Base-by-base conservation (phyloP, 2,888 invertebrate species). In the Isoperla grammatica region DNA sequence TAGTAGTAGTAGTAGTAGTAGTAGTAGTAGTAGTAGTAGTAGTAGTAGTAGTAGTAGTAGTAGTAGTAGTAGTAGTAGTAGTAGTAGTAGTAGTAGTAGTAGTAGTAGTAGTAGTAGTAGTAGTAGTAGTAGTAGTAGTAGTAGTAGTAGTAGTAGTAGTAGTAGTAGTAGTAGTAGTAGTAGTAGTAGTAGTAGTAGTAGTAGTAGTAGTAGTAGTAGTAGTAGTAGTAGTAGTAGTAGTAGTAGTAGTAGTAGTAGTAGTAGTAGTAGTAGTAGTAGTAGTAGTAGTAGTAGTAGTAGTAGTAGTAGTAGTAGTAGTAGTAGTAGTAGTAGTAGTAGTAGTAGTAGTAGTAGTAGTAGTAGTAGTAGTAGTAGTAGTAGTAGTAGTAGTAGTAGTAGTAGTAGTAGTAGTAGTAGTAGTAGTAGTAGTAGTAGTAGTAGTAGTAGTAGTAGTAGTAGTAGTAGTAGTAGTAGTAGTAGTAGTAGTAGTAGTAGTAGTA, bases 331-430 rank as follows among this genome's bases (percentile, higher is more conserved):
- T 43, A 43, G 43, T 43, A 12, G 12, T 43, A 12, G 43, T 43
- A 12, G 43, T 43, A 43, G 43, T 43, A 43, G 43, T 43, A 43
- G 12, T 12, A 43, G 43, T 43, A 43, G 43, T 43, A 43, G n/a
- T 43, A n/a, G n/a, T n/a, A 11, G 39, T 12, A n/a, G 39, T 39
- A n/a, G 39, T n/a, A 39, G 37, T 45, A 11, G 39, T 13, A 29
- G 1, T 37, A 43, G 42, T 43, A 39, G 13, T 1, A 3, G 12
- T 54, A 54, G 29, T 12, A 54, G 15, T 12, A 54, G 39, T 54
- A 54, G 19, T 54, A 54, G 15, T 12, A 54, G 39, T 54, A 54
- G 39, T 54, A 45, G 39, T 54, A 43, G 39, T 43, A 43, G 9
- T n/a, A 54, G 39, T 45, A 54, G 39, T 43, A 54, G 17, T 54